These are phyloP conservation scores for Amiota communis DNA, from an alignment of 2,888 invertebrate genomes.

Conservation along the genomic window DNA sequence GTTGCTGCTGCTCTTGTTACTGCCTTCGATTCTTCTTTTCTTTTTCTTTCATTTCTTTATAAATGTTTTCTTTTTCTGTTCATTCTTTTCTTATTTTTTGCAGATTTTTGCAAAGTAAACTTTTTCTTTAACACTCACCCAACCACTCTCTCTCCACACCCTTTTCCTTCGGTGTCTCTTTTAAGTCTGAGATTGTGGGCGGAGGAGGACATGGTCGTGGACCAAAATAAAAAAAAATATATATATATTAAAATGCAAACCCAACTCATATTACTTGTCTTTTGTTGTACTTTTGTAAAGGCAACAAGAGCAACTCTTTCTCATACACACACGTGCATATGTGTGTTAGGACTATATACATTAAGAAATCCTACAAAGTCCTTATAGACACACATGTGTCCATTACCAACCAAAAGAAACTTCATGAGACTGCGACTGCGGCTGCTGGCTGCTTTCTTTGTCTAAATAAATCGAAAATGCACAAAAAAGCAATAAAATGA, in stretches of 20 bases:
- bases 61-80: constrained; percentile 54
- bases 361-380: constrained; percentile 42
- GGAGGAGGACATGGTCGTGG: no score
- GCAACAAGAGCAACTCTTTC: constrained; percentile 16
- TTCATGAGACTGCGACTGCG: no score
- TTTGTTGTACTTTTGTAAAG: constrained; percentile 4
- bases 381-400: constrained; percentile 63
- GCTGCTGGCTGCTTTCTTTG: no score
- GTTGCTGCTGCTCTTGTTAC: not conserved
- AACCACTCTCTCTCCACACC: not conserved
- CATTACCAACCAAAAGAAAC: constrained; percentile 43
- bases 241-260: constrained; percentile 66
- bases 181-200: no score
- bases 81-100: constrained; percentile 49
- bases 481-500: constrained; percentile 67
- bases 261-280: constrained; percentile 62
- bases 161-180: not conserved
- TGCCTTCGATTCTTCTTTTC: constrained; percentile 24
- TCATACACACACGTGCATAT: not conserved
- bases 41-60: constrained; percentile 51
- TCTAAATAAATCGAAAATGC: constrained; percentile 64
- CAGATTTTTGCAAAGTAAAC: constrained; percentile 65
- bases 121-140: constrained; percentile 40
- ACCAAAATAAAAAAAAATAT: constrained; percentile 31
- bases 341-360: not conserved